Evolutionary conservation across 1,140 invertebrate species (phyloP).

Genomic region (Papilio xuthus): DNA sequence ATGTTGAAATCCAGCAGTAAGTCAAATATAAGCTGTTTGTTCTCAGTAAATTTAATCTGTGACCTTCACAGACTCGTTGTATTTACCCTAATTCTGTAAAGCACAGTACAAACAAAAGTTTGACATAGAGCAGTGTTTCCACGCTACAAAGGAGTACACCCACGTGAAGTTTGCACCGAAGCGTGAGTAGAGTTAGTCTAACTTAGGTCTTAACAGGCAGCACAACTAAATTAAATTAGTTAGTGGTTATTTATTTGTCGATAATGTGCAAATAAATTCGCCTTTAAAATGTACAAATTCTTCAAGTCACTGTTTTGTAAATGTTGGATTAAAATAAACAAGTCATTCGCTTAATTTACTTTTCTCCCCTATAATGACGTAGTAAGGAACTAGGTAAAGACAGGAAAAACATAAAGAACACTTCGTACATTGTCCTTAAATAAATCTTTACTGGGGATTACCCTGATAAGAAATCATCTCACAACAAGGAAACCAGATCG

Average conservation of each 20-base stretch:
- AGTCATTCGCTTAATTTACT: not conserved
- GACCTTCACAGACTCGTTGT: not conserved
- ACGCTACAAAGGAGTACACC: not conserved
- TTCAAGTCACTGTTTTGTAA: not conserved
- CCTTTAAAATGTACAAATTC: not conserved
- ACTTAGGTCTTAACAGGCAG: not conserved
- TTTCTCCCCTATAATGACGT: not conserved
- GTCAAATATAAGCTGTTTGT: not conserved
- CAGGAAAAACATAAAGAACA: not conserved
- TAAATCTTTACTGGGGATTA: not conserved
- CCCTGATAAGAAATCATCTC: not conserved
- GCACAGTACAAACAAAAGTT: not conserved
- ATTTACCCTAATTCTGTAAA: not conserved
- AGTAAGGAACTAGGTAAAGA: not conserved
- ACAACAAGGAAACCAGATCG: not conserved
- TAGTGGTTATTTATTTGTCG: not conserved
- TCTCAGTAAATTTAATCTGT: slow-evolving; percentile 7
- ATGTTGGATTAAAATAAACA: not conserved
- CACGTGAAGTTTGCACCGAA: not conserved
- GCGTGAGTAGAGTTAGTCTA: not conserved
- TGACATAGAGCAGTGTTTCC: not conserved
- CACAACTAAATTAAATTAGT: no score
- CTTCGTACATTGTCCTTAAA: not conserved
- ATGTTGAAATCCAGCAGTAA: not conserved
- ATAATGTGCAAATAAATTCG: not conserved